Percentiles rank a stretch among this genome's conserved stretches.
phyloP scores from a whole-genome alignment of 2,888 invertebrate species.

The Tridacna gigas region DNA sequence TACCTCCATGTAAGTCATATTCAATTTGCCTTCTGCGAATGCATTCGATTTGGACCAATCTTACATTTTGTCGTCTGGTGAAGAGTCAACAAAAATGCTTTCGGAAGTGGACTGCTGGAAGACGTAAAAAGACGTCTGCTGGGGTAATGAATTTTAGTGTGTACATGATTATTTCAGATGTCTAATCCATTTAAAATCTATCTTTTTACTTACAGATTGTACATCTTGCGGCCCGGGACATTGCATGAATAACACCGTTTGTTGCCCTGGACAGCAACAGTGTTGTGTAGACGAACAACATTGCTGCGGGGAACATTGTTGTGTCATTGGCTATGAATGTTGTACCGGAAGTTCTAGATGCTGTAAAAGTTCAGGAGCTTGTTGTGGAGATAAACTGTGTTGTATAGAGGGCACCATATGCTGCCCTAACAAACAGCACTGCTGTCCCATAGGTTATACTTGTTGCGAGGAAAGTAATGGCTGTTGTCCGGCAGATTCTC shows the following conservation, averaged over 20 bases:
- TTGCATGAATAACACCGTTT: slow-evolving; percentile 52
- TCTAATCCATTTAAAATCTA: neutral
- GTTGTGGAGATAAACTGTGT: slow-evolving; percentile 56
- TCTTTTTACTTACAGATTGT: slow-evolving; percentile 26
- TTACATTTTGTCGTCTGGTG: no score
- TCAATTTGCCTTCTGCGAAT: no score
- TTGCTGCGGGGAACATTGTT: slow-evolving; percentile 62
- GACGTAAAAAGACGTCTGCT: no score
- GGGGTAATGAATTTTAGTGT: no score
- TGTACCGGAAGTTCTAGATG: slow-evolving; percentile 56
- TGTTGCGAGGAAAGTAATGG: slow-evolving; percentile 55
- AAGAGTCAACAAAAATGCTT: no score
- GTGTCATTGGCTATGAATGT: slow-evolving; percentile 55
- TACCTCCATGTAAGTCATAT: no score
- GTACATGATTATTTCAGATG: no score
- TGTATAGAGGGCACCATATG: slow-evolving; percentile 52
- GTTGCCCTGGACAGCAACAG: slow-evolving; percentile 56
- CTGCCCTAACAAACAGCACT: slow-evolving; percentile 56
- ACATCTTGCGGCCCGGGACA: slow-evolving; percentile 46
- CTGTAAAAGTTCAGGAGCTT: slow-evolving; percentile 46
- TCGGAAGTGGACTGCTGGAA: no score
- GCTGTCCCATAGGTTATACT: slow-evolving; percentile 48
- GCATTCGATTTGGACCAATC: no score
- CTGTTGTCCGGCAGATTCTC: slow-evolving; percentile 49
- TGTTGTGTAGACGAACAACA: slow-evolving; percentile 53